Conservation (phyloP, 1,140 invertebrate species). For the Mycetomoellerius zeteki region DNA sequence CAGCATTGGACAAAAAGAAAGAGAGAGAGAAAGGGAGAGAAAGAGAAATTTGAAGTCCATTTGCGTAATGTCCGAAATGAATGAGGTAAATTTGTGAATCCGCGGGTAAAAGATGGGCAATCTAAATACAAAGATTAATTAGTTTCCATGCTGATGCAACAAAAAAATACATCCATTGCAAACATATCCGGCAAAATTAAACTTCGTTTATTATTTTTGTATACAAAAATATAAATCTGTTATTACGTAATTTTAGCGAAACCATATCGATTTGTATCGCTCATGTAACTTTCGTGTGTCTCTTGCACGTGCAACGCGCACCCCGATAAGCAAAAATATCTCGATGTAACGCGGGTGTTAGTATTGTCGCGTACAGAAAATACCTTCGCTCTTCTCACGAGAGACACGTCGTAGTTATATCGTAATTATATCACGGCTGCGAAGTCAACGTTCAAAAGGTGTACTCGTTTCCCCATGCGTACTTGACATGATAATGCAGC, state of each 20-base stretch:
- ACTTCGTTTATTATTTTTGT: constrained; percentile 14
- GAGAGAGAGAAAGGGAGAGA: neutral
- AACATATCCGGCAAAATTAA: neutral
- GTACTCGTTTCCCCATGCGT: constrained; percentile 28
- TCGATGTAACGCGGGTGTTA: constrained; percentile 10
- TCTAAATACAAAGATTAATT: neutral
- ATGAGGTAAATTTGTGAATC: neutral
- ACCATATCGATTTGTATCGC: neutral
- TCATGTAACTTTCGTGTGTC: neutral
- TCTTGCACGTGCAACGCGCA: constrained; percentile 2
- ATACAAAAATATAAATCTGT: neutral
- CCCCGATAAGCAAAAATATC: constrained; percentile 6
- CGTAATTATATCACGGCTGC: constrained; percentile 38
- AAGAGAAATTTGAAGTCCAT: neutral
- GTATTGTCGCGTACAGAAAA: neutral
- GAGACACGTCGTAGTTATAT: constrained; percentile 7
- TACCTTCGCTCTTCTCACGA: neutral
- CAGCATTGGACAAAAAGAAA: neutral
- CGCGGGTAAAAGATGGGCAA: neutral
- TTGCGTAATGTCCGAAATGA: neutral
- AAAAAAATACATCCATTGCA: neutral
- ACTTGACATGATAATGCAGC: constrained; percentile 48
- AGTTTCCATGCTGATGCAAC: neutral
- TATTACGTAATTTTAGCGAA: constrained; percentile 6
- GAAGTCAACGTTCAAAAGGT: constrained; percentile 45